Base-by-base conservation (phyloP, 2,797 vertebrate genomes). In the Phoeniculus purpureus region DNA sequence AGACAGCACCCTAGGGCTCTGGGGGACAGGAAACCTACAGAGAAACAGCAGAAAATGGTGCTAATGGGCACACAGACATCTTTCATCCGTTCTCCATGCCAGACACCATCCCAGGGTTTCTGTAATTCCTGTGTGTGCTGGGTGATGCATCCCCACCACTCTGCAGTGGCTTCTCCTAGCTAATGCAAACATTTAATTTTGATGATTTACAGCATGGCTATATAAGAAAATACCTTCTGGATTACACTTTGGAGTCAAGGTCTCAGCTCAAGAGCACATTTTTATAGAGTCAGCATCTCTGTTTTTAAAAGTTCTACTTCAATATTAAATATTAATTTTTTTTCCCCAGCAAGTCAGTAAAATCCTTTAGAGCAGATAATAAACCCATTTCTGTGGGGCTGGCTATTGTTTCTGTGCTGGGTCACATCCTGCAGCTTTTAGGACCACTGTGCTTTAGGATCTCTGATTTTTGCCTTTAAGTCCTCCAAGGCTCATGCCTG, bases 121-220 rank as follows among this genome's bases (percentile, higher is more conserved):
- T 62, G 62, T 19, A 56, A 5, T 13, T 56, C 56, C 76, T 40
- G 71, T 2, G 34, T 54, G 55, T 74, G 76, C 86, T 27, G 75
- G 48, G 70, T 62, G 82, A 73, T 76, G 70, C 73, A 16, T 89
- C 68, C 79, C 59, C 89, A 40, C 23, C 2, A 1, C 81, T 93
- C 89, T 61, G 70, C 80, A 68, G 43, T 15, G 66, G 85, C 70
- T 94, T 62, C 87, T 89, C 85, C 56, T 0, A 0, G 51, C 77
- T 92, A 89, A 94, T 73, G 56, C 93, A 92, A 94, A 95, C 94
- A 94, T 96, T 95, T 95, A 95, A 96, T 96, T 95, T 96, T 94
- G 93, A 89, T 95, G 94, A 96, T 96, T 96, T 96, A 95, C 95
- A 67, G 85, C 91, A 22, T 1, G 1, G 91, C 82, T 91, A 92